phyloP scores from a whole-genome alignment of 2,888 invertebrate genomes.

The Lymantria monacha region DNA sequence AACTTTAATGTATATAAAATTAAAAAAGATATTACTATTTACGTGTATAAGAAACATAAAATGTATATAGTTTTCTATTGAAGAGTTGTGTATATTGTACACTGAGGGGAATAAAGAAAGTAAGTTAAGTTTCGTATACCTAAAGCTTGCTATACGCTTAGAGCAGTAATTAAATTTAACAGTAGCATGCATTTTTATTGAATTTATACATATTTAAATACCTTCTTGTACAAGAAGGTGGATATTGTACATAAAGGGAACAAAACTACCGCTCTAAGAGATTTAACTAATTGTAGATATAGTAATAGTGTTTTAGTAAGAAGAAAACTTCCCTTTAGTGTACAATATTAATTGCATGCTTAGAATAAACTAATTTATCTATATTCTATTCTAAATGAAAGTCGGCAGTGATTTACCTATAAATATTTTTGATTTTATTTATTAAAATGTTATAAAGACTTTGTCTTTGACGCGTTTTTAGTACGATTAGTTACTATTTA shows the following conservation, averaged over 20 bases:
- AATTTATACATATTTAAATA: constrained; percentile 37
- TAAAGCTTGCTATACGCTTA: constrained; percentile 68
- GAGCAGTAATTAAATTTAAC: constrained; percentile 63
- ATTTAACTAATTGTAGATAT: constrained; percentile 20
- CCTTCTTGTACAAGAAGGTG: constrained; percentile 18
- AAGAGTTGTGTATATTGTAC: constrained; percentile 68
- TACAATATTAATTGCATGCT: constrained; percentile 72
- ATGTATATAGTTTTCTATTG: not conserved
- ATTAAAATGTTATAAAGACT: too few species aligned
- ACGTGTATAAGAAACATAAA: too few species aligned
- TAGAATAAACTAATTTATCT: constrained; percentile 6
- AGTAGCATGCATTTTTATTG: constrained; percentile 62
- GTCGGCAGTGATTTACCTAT: too few species aligned
- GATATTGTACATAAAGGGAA: constrained; percentile 77
- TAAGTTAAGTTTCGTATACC: constrained; percentile 62
- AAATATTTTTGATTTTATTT: too few species aligned
- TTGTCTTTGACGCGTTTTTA: too few species aligned
- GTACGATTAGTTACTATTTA: too few species aligned
- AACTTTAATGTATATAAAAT: too few species aligned
- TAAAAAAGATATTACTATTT: too few species aligned
- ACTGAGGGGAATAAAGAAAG: constrained; percentile 77
- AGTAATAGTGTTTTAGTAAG: not conserved
- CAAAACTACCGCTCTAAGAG: constrained; percentile 75
- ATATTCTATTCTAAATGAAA: too few species aligned
- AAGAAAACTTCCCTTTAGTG: constrained; percentile 77